Base-by-base conservation (phyloP, 2,888 invertebrate species). In the Eumerus sabulonum region DNA sequence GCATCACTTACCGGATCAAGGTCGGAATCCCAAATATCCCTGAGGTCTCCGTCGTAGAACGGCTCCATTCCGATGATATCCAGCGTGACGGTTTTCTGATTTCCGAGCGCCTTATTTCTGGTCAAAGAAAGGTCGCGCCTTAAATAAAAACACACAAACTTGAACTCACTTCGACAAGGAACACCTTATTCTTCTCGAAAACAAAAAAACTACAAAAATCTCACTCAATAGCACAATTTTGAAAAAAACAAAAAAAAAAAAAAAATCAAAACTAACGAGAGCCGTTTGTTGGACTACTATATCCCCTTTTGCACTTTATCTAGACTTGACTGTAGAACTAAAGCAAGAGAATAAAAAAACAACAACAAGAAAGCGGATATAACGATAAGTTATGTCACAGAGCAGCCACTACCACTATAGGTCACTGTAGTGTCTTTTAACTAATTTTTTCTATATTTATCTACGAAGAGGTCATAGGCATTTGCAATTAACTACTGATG, bases 21-120 rank as follows among this genome's bases (percentile, higher is more conserved):
- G 90, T 94, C 94, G 85, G 94, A 92, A 88, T 94, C 94, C 94
- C 94, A 95, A 86, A 95, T 91, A 89, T 94, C 94, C 90, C 93
- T 93, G 86, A 94, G 91, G 90, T 93, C 93, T 84, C 93, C 93
- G 90, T 94, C 94, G 90, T 93, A 94, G 90, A 93, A 94, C 85
- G 91, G 91, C 90, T 93, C 93, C 93, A 93, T 93, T 86, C 89
- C 89, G 74, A 79, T 79, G 54, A 79, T 79, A 79, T 79, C 79
- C 79, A 79, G 79, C 42, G 68, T 79, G 79, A 79, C 64, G 79
- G 79, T 74, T 68, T 74, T 79, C 12, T 44, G 63, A 36, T 68
- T 27, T 42, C 19, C 36, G 57, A 47, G 38, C 57, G 18, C 44
- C 68, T 73, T 45, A 63, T 68, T 59, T 74, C 19, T 56, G 59